These are phyloP conservation scores for Erebia palarica DNA, from an alignment of 2,888 invertebrate genomes.

Conservation along the genomic window DNA sequence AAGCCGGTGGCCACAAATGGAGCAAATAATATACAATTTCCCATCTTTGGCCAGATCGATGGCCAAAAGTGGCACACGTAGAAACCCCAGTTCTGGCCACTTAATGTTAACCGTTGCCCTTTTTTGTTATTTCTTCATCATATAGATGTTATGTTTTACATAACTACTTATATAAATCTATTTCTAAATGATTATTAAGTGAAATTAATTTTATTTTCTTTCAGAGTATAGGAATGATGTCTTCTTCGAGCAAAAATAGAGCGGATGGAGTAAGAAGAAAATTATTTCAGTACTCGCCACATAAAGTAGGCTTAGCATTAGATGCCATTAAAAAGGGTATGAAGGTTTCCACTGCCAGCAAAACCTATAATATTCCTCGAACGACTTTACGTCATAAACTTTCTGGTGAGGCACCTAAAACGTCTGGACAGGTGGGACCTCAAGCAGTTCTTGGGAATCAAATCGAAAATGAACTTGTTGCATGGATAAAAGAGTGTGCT, in stretches of 20 bases:
- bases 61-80: no score
- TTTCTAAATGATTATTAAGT: neutral
- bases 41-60: no score
- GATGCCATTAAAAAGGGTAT: constrained; percentile 35
- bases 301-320: constrained; percentile 24
- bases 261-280: neutral
- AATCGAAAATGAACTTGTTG: constrained; percentile 40
- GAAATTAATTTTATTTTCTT: neutral
- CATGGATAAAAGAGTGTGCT: constrained; percentile 42
- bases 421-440: no score
- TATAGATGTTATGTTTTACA: neutral
- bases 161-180: neutral
- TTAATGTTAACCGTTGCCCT: no score
- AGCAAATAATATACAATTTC: no score
- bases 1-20: no score
- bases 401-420: no score
- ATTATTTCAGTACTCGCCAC: constrained; percentile 3
- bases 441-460: constrained; percentile 42
- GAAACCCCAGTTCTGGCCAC: no score
- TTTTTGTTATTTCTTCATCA: no score
- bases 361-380: constrained; percentile 39
- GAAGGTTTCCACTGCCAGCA: constrained; percentile 33
- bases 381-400: constrained; percentile 42
- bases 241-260: constrained; percentile 2
- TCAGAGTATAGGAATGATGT: neutral